Evolutionary conservation across 1,140 invertebrate genomes (phyloP), one percentile per base, ranked within the genome.

Genomic region (Procambarus clarkii): DNA sequence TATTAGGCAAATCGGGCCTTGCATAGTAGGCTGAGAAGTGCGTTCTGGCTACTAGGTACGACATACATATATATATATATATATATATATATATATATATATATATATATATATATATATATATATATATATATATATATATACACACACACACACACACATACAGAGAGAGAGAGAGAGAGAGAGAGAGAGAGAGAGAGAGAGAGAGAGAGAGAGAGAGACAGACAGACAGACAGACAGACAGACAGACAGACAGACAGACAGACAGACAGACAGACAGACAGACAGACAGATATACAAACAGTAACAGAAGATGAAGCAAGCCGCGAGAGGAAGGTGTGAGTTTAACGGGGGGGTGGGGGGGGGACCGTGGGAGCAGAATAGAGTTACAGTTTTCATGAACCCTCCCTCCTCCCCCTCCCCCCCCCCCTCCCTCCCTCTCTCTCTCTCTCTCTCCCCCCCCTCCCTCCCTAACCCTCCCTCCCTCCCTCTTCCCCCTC

Each of bases 381-480:
- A 21, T 82, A 82, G 54, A 24, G 60, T 34, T 82, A 60, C 50
- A 24, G 50, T 82, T n/a, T 60, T 60, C 80, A 54, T 54, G 50
- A 11, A 50, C 46, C 2, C 4, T n/a, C n/a, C n/a, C 11, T 50
- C n/a, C 54, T 60, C 80, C 50, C 34, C 15, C 50, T 7, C 80
- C 11, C 21, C 46, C 50, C 79, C 58, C 34, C 34, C 48, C 45
- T 58, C 44, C 48, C 44, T 34, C 11, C 46, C 80, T 9, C n/a
- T 21, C 48, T 15, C 21, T n/a, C 48, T 34, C 34, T 5, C 48
- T 18, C 50, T 34, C 80, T 18, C 21, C 15, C 46, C 5, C 18
- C 15, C 5, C 3, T 13, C 60, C 15, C 60, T 3, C 60, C 3
- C 60, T 9, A 3, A 64, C 60, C 18, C 9, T 64, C 60, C 60